Evolutionary conservation across 2,797 vertebrate species (phyloP).

Genomic region (Cuculus canorus): DNA sequence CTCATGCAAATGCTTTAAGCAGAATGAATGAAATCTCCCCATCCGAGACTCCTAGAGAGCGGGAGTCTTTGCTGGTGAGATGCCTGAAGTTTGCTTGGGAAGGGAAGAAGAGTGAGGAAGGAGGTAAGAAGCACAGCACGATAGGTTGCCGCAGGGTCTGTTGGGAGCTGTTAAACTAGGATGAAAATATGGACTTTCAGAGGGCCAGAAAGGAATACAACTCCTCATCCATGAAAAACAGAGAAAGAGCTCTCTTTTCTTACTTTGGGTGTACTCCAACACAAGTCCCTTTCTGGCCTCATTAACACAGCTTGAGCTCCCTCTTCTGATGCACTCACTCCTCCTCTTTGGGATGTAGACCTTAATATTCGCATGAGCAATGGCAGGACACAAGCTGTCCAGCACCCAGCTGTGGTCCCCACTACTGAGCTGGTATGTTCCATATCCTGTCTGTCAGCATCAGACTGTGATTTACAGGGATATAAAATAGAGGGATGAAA

Average conservation of each 20-base stretch:
- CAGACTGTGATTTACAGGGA: not conserved
- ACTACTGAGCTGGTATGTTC: not conserved
- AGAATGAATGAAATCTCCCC: not conserved
- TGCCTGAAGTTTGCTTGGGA: not conserved
- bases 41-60: not conserved
- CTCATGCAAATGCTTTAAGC: not conserved
- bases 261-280: not conserved
- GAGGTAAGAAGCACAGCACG: not conserved
- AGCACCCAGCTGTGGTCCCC: not conserved
- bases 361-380: not conserved
- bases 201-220: not conserved
- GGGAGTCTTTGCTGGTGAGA: not conserved
- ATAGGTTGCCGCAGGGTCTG: not conserved
- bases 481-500: not conserved
- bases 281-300: not conserved
- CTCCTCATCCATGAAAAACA: not conserved
- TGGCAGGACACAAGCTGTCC: not conserved
- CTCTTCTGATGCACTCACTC: constrained; percentile 45
- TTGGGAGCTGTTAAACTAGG: not conserved
- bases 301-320: constrained; percentile 33
- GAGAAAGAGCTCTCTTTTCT: not conserved
- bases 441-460: not conserved
- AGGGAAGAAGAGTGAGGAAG: not conserved
- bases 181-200: not conserved
- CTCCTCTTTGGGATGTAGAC: not conserved